A percentile compares a stretch with the other conserved stretches of the same genome.
These are phyloP conservation scores for Archaeoteleia sp. DNA, from an alignment of 2,888 invertebrate genomes.

Conservation along the genomic window DNA sequence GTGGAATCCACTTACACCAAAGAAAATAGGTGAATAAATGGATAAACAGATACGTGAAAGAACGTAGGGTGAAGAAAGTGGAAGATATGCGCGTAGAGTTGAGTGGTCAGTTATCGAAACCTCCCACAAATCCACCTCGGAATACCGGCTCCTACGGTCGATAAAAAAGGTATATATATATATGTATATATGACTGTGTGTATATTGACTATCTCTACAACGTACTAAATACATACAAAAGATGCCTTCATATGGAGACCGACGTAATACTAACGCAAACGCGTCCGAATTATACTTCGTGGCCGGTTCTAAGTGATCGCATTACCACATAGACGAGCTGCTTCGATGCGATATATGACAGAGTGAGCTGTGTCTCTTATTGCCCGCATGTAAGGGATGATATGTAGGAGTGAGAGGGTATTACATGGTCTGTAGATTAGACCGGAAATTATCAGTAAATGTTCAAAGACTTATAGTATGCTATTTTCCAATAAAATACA, in stretches of 20 bases:
- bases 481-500: too few species aligned
- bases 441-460: too few species aligned
- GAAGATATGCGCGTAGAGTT: conserved; percentile 59
- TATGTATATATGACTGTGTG: too few species aligned
- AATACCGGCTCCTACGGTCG: conserved; percentile 59
- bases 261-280: conserved; percentile 50
- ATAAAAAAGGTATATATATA: conserved; percentile 34
- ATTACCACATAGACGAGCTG: conserved; percentile 75
- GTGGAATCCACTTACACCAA: conserved; percentile 32
- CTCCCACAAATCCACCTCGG: conserved; percentile 56
- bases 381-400: conserved; percentile 41
- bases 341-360: conserved; percentile 71
- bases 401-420: conserved; percentile 2
- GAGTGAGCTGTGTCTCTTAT: conserved; percentile 65
- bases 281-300: conserved; percentile 55
- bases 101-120: conserved; percentile 73
- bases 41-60: conserved; percentile 32
- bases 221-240: conserved; percentile 57
- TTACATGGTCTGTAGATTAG: background rate
- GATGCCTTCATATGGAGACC: conserved; percentile 54
- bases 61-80: conserved; percentile 35
- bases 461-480: too few species aligned
- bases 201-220: too few species aligned
- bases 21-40: conserved; percentile 40
- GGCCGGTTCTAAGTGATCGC: conserved; percentile 73